phyloP scores from a whole-genome alignment of 2,797 vertebrate genomes.

The Xenops minutus region DNA sequence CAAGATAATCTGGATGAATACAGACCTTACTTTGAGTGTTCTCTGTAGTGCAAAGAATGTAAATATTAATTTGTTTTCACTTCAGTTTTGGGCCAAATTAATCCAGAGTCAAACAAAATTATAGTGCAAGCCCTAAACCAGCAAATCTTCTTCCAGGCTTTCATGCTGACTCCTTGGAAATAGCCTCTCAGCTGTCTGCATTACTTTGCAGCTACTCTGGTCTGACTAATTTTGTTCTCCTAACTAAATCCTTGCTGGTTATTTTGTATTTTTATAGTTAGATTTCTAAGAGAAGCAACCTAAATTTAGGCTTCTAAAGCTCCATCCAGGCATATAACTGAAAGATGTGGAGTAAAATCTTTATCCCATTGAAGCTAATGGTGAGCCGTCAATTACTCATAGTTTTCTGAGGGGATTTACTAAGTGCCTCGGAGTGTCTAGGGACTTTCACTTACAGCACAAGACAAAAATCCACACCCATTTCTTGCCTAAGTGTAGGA shows the following conservation, averaged over 20 bases:
- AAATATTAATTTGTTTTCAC: neutral
- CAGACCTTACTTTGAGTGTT: neutral
- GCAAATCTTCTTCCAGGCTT: neutral
- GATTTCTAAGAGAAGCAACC: neutral
- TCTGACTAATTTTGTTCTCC: neutral
- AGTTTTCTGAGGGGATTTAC: neutral
- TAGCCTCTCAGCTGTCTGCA: neutral
- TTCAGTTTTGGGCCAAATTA: neutral
- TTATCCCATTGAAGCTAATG: neutral
- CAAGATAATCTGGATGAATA: neutral
- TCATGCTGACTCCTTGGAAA: neutral
- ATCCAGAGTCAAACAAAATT: neutral
- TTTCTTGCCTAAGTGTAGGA: neutral
- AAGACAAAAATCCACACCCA: neutral
- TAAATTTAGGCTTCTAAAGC: neutral
- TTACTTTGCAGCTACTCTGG: neutral
- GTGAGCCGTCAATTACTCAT: neutral
- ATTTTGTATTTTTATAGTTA: neutral
- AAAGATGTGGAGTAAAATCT: neutral
- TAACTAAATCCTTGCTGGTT: neutral
- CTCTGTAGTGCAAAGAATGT: neutral
- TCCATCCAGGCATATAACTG: neutral
- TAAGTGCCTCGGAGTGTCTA: neutral
- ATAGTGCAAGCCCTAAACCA: neutral
- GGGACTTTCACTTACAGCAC: neutral